Percentiles rank a stretch among this genome's conserved stretches.
Evolutionary conservation across 2,797 vertebrate genomes (phyloP).

Genomic region (Prunella strophiata): DNA sequence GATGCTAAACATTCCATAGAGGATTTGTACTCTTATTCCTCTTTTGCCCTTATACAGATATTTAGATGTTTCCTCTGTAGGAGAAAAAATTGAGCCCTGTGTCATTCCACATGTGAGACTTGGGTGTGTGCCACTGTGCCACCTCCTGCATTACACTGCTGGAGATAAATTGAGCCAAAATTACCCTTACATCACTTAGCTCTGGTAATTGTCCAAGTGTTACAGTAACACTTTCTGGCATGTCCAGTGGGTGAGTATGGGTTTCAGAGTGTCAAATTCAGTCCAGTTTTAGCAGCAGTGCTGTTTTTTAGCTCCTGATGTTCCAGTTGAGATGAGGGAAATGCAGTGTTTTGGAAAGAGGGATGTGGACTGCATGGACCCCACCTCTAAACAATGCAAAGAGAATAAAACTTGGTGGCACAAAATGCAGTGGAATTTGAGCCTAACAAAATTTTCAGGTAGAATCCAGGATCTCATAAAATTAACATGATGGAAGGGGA

Average conservation of each 20-base stretch:
- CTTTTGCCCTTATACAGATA: background rate
- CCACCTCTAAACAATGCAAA: background rate
- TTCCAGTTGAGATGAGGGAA: background rate
- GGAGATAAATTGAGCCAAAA: background rate
- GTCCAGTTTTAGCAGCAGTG: background rate
- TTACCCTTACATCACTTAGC: background rate
- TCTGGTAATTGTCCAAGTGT: background rate
- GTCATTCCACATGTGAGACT: background rate
- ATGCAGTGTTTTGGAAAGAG: background rate
- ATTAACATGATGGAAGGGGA: background rate
- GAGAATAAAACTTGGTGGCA: background rate
- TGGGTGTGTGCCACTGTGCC: background rate
- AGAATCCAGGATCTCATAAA: background rate
- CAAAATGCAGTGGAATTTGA: background rate
- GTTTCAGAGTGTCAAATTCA: background rate
- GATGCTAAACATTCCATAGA: background rate
- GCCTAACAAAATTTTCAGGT: background rate
- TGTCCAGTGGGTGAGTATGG: background rate
- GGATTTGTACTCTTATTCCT: background rate
- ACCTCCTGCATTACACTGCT: background rate
- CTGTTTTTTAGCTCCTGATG: background rate
- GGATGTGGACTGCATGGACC: background rate
- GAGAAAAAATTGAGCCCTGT: background rate
- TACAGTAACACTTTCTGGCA: background rate
- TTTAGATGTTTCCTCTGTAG: background rate